These are phyloP conservation scores for Psammodynastes pulverulentus DNA, from an alignment of 2,113 vertebrate genomes.

Conservation along the genomic window DNA sequence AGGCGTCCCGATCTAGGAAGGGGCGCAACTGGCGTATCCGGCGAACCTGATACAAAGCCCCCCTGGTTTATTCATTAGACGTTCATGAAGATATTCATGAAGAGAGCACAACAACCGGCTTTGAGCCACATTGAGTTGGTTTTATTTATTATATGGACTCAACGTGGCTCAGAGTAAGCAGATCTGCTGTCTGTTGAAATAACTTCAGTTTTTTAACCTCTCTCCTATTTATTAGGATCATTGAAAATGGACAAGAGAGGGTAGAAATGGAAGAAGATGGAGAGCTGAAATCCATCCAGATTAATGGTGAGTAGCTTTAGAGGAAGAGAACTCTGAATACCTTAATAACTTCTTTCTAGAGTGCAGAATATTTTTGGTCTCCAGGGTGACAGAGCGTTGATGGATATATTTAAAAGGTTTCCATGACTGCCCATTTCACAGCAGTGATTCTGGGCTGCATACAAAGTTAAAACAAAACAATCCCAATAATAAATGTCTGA, in stretches of 20 bases:
- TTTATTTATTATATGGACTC: neutral
- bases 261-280: constrained; percentile 72
- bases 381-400: neutral
- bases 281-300: constrained; percentile 68
- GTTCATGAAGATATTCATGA: neutral
- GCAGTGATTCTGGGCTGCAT: neutral
- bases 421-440: neutral
- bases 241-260: constrained; percentile 65
- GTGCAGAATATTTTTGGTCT: neutral
- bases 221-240: constrained; percentile 48
- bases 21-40: no score
- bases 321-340: neutral
- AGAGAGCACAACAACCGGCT: neutral
- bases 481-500: neutral
- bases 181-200: neutral
- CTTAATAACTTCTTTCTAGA: neutral
- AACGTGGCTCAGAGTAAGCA: neutral
- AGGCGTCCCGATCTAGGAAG: no score
- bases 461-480: neutral
- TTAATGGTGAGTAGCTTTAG: constrained; percentile 60
- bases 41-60: no score
- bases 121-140: neutral
- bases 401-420: neutral
- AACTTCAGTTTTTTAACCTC: neutral
- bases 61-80: neutral